Conservation (phyloP, 2,797 vertebrate genomes). For the Siniperca scherzeri region DNA sequence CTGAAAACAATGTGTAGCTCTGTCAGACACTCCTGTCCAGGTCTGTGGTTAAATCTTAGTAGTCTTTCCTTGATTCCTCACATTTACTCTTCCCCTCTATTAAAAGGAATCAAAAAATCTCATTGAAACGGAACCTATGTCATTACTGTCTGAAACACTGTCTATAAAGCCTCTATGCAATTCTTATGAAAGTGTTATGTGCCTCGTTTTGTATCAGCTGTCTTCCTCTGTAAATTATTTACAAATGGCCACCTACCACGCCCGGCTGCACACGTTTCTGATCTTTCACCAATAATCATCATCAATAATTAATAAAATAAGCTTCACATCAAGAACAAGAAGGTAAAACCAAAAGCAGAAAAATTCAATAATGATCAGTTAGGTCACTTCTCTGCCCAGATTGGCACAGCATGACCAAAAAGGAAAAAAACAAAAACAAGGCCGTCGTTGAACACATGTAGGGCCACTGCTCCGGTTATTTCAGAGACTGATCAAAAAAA, state of each 20-base stretch:
- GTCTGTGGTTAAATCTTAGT: conserved; percentile 44
- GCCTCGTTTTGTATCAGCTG: conserved; percentile 34
- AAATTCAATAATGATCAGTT: conserved; percentile 45
- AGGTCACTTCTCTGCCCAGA: conserved; percentile 43
- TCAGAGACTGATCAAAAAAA: conserved; percentile 7
- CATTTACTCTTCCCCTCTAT: neutral
- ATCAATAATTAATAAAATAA: conserved; percentile 70
- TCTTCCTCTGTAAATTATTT: conserved; percentile 68
- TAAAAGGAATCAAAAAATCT: conserved; percentile 31
- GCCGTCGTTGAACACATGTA: neutral
- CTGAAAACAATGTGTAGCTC: conserved; percentile 24
- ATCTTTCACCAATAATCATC: conserved; percentile 40
- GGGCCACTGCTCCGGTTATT: conserved; percentile 5
- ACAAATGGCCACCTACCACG: conserved; percentile 63
- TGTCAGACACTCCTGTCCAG: neutral
- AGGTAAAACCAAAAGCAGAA: conserved; percentile 66
- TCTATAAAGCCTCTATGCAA: conserved; percentile 43
- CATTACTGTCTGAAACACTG: conserved; percentile 14
- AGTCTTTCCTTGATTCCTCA: conserved; percentile 22
- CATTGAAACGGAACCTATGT: conserved; percentile 22
- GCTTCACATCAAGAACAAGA: conserved; percentile 68
- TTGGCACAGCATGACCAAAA: conserved; percentile 24
- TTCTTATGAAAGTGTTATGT: conserved; percentile 34
- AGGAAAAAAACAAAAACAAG: neutral
- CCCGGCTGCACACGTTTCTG: conserved; percentile 32